A percentile compares a stretch with the other conserved stretches of the same genome.
phyloP scores from a whole-genome alignment of 2,888 invertebrate genomes.

The Petrophora chlorosata region DNA sequence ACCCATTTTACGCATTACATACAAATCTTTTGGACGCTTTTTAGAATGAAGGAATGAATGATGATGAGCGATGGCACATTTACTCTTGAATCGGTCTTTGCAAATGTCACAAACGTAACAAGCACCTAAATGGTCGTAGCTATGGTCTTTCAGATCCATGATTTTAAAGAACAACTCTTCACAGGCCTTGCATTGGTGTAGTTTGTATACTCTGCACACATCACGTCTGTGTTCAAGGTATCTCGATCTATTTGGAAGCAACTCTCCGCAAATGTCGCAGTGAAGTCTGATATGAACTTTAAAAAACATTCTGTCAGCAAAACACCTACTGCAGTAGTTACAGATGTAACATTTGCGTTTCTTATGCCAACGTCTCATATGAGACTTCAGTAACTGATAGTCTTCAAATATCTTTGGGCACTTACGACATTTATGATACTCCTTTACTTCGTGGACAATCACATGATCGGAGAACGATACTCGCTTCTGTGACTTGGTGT shows the following conservation, averaged over 20 bases:
- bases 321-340: constrained; percentile 67
- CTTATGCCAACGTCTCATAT: constrained; percentile 62
- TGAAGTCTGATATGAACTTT: constrained; percentile 74
- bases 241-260: constrained; percentile 50
- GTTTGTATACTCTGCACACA: constrained; percentile 54
- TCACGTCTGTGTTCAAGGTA: constrained; percentile 56
- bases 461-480: constrained; percentile 73
- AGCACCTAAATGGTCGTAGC: constrained; percentile 54
- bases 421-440: constrained; percentile 71
- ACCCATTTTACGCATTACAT: constrained; percentile 51
- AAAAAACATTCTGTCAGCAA: constrained; percentile 68
- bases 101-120: constrained; percentile 67
- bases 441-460: constrained; percentile 65
- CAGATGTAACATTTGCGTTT: constrained; percentile 76
- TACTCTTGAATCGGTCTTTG: constrained; percentile 62
- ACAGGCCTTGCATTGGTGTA: constrained; percentile 62
- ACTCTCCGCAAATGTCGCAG: constrained; percentile 59
- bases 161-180: constrained; percentile 52
- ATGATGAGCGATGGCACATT: constrained; percentile 65
- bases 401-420: constrained; percentile 66
- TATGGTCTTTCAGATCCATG: constrained; percentile 73
- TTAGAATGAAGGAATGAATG: constrained; percentile 61
- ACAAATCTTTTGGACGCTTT: constrained; percentile 49
- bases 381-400: constrained; percentile 55
- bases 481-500: constrained; percentile 57